Base-by-base conservation (phyloP, 2,113 vertebrate species). In the Cephalopterus ornatus region DNA sequence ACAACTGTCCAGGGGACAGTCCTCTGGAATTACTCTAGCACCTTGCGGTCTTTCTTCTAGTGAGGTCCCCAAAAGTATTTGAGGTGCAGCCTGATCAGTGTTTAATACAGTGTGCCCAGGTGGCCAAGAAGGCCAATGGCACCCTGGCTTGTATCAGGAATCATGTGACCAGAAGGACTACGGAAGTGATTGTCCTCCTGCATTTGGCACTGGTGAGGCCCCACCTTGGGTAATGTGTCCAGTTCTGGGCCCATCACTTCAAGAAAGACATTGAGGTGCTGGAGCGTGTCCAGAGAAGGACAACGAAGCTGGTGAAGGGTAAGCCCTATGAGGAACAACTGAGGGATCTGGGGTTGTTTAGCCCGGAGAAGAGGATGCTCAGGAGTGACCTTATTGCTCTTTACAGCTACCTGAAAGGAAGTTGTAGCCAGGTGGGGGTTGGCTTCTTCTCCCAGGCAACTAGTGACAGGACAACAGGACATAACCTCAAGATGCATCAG, bases 351-450 rank as follows among this genome's bases (percentile, higher is more conserved):
- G 5, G 12, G 8, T 6, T 61, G 7, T n/a, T 68, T n/a, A 24
- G 8, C 13, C 39, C 39, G 13, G 16, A 46, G 17, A n/a, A 24
- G 13, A 53, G 39, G 7, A 59, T 23, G 33, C 24, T 61, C 39
- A 30, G 28, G 4, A 8, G 6, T 26, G 46, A 75, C 7, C 13
- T n/a, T 21, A 17, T 46, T 5, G 8, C 23, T 30, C 28, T 46
- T 16, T 30, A 18, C 28, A 61, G 3, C 8, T 18, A 5, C n/a
- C n/a, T 47, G n/a, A 47, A 32, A 61, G n/a, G 53, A 68, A 14
- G 7, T 0, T 46, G 23, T 8, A 67, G 10, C 7, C 15, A 9
- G 23, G 8, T 46, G 39, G 16, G 5, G 11, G 27, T 53, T 0
- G 0, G 9, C 12, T 9, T 47, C n/a, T 75, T 35, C 19, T 68